A percentile compares a stretch with the other conserved stretches of the same genome.
phyloP scores from a whole-genome alignment of 1,140 invertebrate species.

The Nylanderia fulva region DNA sequence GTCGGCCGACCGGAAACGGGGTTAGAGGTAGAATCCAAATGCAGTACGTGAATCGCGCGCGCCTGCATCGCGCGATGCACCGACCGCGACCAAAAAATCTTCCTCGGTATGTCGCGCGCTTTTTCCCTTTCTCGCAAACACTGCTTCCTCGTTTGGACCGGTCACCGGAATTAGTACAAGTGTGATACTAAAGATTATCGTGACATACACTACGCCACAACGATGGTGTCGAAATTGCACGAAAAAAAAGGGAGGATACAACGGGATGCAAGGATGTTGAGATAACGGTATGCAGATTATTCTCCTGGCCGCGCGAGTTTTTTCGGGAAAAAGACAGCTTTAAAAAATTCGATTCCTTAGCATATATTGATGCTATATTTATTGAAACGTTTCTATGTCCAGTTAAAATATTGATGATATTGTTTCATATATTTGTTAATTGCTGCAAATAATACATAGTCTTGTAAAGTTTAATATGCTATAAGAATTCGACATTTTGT shows the following conservation, averaged over 20 bases:
- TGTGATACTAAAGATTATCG: constrained; percentile 56
- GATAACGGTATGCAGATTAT: constrained; percentile 36
- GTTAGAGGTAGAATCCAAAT: constrained; percentile 81
- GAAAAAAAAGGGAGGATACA: constrained; percentile 45
- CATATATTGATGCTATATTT: neutral
- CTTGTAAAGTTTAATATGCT: neutral
- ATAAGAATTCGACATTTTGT: neutral
- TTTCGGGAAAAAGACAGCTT: constrained; percentile 32
- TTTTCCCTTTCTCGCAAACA: neutral
- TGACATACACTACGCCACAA: constrained; percentile 14
- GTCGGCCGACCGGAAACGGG: constrained; percentile 72
- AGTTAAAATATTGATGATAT: neutral
- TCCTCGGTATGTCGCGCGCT: constrained; percentile 3
- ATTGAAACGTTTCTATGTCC: neutral
- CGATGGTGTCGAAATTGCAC: constrained; percentile 31
- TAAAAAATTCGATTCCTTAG: constrained; percentile 11
- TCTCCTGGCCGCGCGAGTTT: constrained; percentile 18
- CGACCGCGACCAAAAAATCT: constrained; percentile 67
- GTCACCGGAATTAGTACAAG: constrained; percentile 47
- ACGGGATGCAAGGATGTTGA: constrained; percentile 59
- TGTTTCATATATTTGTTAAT: neutral
- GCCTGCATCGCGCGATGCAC: constrained; percentile 53
- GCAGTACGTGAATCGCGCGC: constrained; percentile 78
- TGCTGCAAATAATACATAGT: neutral
- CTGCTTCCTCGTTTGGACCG: constrained; percentile 39